phyloP scores from a whole-genome alignment of 2,888 invertebrate species.

The Nowickia ferox region DNA sequence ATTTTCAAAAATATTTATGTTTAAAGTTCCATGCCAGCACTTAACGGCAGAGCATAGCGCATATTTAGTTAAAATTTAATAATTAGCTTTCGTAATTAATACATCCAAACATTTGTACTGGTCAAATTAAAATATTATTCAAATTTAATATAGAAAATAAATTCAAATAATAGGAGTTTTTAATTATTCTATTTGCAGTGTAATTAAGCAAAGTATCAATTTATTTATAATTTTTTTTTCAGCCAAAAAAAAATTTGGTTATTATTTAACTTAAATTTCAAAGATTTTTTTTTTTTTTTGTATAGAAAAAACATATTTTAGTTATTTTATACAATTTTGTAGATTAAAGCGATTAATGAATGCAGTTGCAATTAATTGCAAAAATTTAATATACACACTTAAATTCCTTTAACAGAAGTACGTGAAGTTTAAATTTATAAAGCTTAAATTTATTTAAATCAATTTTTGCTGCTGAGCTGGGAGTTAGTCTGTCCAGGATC shows the following conservation, averaged over 20 bases:
- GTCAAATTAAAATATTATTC: slow-evolving; percentile 1
- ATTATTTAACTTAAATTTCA: neutral
- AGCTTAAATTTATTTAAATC: too few relatives aligned
- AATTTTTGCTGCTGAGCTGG: too few relatives aligned
- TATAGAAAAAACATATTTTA: neutral
- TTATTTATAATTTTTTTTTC: neutral
- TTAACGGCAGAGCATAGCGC: neutral
- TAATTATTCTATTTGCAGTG: slow-evolving; percentile 8
- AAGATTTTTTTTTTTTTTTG: too few relatives aligned
- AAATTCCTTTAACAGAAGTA: too few relatives aligned
- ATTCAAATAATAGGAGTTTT: slow-evolving; percentile 3
- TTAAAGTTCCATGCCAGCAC: neutral
- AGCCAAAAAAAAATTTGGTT: neutral
- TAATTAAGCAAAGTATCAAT: neutral
- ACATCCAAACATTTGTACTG: neutral
- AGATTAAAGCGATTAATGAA: neutral
- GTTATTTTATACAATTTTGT: neutral
- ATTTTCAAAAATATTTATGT: too few relatives aligned
- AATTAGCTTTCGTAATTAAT: slow-evolving; percentile 22
- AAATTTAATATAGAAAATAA: neutral
- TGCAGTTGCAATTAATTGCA: too few relatives aligned
- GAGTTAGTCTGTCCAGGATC: too few relatives aligned
- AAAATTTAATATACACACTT: too few relatives aligned
- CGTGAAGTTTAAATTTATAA: too few relatives aligned
- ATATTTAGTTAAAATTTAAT: slow-evolving; percentile 26